phyloP scores from a whole-genome alignment of 1,140 invertebrate species.

The Bombus difficillimus region DNA sequence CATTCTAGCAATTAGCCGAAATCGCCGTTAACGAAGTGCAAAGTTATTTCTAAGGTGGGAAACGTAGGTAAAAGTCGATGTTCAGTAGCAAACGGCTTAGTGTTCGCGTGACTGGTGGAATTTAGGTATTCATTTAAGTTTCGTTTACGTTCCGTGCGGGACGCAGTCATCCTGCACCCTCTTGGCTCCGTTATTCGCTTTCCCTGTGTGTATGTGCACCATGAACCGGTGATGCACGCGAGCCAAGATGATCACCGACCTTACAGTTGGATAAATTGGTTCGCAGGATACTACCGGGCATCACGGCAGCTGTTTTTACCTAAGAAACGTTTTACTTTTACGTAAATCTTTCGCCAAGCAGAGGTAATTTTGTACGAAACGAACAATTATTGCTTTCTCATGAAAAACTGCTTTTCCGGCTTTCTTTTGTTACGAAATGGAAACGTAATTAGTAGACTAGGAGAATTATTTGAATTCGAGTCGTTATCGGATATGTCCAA shows the following conservation, averaged over 20 bases:
- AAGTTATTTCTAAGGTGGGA: slow-evolving; percentile 30
- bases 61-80: slow-evolving; percentile 50
- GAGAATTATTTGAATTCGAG: too few species aligned
- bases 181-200: slow-evolving; percentile 10
- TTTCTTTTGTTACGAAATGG: too few species aligned
- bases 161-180: slow-evolving; percentile 26
- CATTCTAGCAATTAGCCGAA: neutral
- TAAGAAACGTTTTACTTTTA: slow-evolving; percentile 24
- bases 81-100: neutral
- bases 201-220: slow-evolving; percentile 2
- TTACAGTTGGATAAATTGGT: slow-evolving; percentile 50
- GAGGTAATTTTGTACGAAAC: neutral
- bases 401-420: neutral
- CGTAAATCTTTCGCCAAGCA: neutral
- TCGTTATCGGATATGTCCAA: too few species aligned
- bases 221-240: slow-evolving; percentile 29
- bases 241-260: slow-evolving; percentile 48
- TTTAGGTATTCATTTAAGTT: slow-evolving; percentile 70
- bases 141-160: slow-evolving; percentile 63
- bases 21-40: neutral
- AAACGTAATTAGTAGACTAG: too few species aligned
- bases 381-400: neutral
- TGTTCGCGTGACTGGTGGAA: slow-evolving; percentile 58
- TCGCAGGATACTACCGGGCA: slow-evolving; percentile 48
- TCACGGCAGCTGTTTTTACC: slow-evolving; percentile 49